Evolutionary conservation across 2,888 invertebrate genomes (phyloP).

Genomic region (Ochropacha duplaris): DNA sequence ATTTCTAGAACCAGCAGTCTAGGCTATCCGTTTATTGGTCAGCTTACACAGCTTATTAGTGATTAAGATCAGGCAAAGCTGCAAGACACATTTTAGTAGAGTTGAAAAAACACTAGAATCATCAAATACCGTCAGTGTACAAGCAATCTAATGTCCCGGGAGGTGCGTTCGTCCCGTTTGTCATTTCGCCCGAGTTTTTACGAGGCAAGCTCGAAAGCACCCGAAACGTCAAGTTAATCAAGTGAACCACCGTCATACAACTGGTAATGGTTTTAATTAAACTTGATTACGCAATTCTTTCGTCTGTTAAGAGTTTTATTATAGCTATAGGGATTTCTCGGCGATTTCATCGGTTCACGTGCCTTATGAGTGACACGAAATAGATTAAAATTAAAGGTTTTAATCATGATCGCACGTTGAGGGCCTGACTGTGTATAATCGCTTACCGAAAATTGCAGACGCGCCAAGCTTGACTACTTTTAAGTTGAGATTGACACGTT

Average conservation of each 20-base stretch:
- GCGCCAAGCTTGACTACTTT: too few relatives aligned
- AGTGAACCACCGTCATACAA: conserved; percentile 43
- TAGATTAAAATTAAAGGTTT: too few relatives aligned
- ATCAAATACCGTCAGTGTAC: conserved; percentile 18
- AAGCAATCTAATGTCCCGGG: conserved; percentile 17
- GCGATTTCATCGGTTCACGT: conserved; percentile 12
- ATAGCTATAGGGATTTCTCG: conserved; percentile 5
- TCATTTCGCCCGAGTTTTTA: conserved; percentile 51
- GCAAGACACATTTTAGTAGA: too few relatives aligned
- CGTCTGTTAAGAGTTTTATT: conserved; percentile 47
- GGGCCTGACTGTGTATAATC: too few relatives aligned
- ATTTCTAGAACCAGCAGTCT: too few relatives aligned
- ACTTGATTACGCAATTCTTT: conserved; percentile 60
- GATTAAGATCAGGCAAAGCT: too few relatives aligned
- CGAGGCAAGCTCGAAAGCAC: conserved; percentile 38
- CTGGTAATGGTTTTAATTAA: conserved; percentile 72
- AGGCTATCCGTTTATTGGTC: too few relatives aligned
- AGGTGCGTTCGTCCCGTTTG: conserved; percentile 38
- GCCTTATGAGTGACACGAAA: neutral
- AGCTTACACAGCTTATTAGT: too few relatives aligned
- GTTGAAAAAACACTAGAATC: neutral
- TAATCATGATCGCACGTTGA: too few relatives aligned
- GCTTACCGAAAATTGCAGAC: too few relatives aligned
- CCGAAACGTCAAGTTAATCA: conserved; percentile 63
- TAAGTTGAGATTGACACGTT: too few relatives aligned